Conservation (phyloP, 2,113 vertebrate species). For the Centropus bengalensis region DNA sequence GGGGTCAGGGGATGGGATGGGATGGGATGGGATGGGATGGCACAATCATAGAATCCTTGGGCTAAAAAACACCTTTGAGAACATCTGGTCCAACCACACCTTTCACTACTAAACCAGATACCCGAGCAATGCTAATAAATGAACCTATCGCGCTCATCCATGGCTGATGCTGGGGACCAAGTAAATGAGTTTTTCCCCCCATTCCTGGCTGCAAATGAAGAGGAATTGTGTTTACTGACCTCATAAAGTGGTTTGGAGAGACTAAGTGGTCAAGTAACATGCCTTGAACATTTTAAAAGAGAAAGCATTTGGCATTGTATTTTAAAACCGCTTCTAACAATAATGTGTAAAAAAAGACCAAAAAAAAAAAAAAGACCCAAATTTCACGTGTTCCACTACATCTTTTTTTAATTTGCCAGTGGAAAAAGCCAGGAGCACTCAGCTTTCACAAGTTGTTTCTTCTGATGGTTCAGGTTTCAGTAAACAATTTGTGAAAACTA, state of each 20-base stretch:
- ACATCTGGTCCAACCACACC: no score
- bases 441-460: slow-evolving; percentile 22
- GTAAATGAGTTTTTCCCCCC: not conserved
- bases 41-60: no score
- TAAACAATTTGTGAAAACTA: slow-evolving; percentile 47
- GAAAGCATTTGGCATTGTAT: slow-evolving; percentile 21
- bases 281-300: slow-evolving; percentile 31
- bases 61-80: no score
- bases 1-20: not conserved
- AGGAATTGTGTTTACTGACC: not conserved
- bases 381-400: slow-evolving; percentile 38
- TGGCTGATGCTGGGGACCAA: not conserved
- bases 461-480: not conserved
- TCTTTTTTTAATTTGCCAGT: slow-evolving; percentile 52
- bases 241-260: not conserved
- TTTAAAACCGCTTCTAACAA: slow-evolving; percentile 35
- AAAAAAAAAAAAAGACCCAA: not conserved
- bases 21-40: no score
- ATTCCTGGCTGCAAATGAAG: not conserved
- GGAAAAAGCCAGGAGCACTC: slow-evolving; percentile 58
- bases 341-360: not conserved
- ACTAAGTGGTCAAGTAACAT: not conserved
- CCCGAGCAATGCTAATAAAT: not conserved
- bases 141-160: not conserved
- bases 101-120: no score